A percentile compares a stretch with the other conserved stretches of the same genome.
Conservation (phyloP, 1,140 invertebrate genomes). For the Lepidurus packardi region DNA sequence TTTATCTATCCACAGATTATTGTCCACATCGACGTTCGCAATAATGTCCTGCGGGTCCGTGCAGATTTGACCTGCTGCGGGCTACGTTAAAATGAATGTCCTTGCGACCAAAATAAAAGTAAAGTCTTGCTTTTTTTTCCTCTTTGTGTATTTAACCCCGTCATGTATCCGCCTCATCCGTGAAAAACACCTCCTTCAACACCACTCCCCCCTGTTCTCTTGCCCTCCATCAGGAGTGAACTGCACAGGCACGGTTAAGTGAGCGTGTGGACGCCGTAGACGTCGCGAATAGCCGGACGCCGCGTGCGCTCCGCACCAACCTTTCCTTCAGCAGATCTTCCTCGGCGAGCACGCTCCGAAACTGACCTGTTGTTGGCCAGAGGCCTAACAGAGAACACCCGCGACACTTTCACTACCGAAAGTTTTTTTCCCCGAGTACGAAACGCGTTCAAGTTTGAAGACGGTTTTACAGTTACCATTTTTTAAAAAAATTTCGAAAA, state of each 20-base stretch:
- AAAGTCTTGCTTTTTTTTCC: background rate
- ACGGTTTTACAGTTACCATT: too few relatives aligned
- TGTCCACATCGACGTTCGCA: constrained; percentile 2
- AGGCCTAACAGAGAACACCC: background rate
- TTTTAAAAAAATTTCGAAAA: too few relatives aligned
- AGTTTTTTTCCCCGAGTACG: too few relatives aligned
- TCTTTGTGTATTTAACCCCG: too few relatives aligned
- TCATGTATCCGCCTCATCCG: too few relatives aligned
- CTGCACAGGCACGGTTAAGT: background rate
- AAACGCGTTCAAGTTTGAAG: too few relatives aligned
- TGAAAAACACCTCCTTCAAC: too few relatives aligned
- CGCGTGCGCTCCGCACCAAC: background rate
- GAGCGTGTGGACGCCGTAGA: constrained; percentile 4
- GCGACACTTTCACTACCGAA: too few relatives aligned
- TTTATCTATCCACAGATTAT: too few relatives aligned
- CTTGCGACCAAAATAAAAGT: background rate
- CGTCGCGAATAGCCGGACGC: background rate
- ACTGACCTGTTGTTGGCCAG: constrained; percentile 9
- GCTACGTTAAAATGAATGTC: background rate
- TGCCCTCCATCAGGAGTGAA: too few relatives aligned
- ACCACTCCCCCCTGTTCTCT: too few relatives aligned
- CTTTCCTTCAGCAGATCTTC: background rate
- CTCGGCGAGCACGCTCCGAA: background rate
- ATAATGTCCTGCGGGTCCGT: constrained; percentile 2
- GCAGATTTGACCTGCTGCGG: constrained; percentile 10